Conservation (phyloP, 23 tunicate genomes). For the Oikopleura dioica region DNA sequence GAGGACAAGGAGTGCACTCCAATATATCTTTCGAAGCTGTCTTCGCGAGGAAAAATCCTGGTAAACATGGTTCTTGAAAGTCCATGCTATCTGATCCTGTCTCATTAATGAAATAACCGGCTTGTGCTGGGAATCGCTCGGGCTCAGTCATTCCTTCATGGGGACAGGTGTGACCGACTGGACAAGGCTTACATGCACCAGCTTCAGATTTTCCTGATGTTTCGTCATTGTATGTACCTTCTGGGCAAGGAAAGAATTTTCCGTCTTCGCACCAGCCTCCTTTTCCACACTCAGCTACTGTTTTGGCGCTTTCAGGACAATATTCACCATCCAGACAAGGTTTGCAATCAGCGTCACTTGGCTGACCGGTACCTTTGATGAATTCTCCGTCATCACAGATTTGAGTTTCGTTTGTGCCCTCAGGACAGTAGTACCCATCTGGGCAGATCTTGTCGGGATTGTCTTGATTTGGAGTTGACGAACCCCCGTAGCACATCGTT, state of each 20-base stretch:
- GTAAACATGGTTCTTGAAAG: too few relatives aligned
- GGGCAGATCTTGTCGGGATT: too few relatives aligned
- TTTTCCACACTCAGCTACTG: neutral
- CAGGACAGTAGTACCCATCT: neutral
- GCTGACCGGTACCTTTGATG: slow-evolving; percentile 16
- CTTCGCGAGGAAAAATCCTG: too few relatives aligned
- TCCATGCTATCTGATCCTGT: too few relatives aligned
- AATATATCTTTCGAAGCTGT: neutral
- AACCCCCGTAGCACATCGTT: slow-evolving; percentile 42
- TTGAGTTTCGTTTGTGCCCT: slow-evolving; percentile 15
- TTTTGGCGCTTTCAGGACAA: too few relatives aligned
- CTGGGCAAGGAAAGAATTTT: slow-evolving; percentile 27
- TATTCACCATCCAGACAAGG: slow-evolving; percentile 70
- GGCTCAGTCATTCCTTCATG: slow-evolving; percentile 42
- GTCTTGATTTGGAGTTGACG: too few relatives aligned
- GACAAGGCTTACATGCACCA: too few relatives aligned
- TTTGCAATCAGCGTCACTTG: slow-evolving; percentile 17
- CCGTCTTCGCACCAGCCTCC: neutral
- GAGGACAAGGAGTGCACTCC: slow-evolving; percentile 18
- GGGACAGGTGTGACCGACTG: slow-evolving; percentile 47
- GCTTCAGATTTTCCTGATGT: too few relatives aligned
- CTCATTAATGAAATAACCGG: too few relatives aligned
- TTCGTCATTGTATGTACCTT: slow-evolving; percentile 41
- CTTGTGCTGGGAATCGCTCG: too few relatives aligned
- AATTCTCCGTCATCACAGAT: slow-evolving; percentile 43